phyloP scores from a whole-genome alignment of 2,888 invertebrate species.

The Branchinecta sandiegonensis region DNA sequence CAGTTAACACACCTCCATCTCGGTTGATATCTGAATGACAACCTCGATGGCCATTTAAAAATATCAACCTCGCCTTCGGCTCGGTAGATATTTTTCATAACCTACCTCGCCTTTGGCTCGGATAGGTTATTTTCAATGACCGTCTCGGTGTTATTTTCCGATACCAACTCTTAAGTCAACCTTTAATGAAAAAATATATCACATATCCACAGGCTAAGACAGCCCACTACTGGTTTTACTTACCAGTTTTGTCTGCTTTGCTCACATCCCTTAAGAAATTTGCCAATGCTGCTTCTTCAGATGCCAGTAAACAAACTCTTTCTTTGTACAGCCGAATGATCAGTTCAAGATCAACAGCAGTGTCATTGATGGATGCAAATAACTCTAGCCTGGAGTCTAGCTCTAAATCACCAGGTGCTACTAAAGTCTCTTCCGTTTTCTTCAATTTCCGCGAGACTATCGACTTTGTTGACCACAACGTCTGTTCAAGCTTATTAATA shows the following conservation, averaged over 20 bases:
- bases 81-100: too few species aligned
- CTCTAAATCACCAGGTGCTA: constrained; percentile 89
- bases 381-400: constrained; percentile 90
- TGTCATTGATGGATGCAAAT: constrained; percentile 79
- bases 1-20: too few species aligned
- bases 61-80: too few species aligned
- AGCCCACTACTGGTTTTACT: not conserved
- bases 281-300: constrained; percentile 88
- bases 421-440: constrained; percentile 91
- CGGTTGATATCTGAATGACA: too few species aligned
- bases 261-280: constrained; percentile 86
- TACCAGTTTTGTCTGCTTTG: constrained; percentile 57
- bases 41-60: too few species aligned
- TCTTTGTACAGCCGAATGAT: constrained; percentile 88
- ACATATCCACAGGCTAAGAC: too few species aligned
- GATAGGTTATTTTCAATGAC: too few species aligned
- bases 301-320: constrained; percentile 62
- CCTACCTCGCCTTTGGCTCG: too few species aligned
- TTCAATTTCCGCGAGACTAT: constrained; percentile 81
- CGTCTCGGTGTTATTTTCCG: too few species aligned
- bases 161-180: too few species aligned
- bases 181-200: too few species aligned
- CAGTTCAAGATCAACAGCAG: constrained; percentile 68
- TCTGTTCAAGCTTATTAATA: constrained; percentile 65
- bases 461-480: constrained; percentile 97